Evolutionary conservation across 1,140 invertebrate species (phyloP).

Genomic region (Zaprionus kolodkinae): DNA sequence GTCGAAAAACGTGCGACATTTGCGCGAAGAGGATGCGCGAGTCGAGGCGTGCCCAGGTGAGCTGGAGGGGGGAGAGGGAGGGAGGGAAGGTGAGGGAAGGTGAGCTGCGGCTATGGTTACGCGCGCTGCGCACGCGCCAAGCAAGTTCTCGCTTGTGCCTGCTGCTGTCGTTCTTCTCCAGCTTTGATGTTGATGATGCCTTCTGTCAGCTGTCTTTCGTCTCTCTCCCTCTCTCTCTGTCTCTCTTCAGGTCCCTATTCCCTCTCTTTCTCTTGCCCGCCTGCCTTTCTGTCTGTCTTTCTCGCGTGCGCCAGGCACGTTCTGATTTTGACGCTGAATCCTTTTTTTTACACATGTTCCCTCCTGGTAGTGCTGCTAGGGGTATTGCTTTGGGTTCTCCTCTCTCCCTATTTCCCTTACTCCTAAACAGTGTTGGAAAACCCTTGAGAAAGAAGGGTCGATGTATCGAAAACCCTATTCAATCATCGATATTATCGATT

Average conservation of each 20-base stretch:
- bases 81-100: background rate
- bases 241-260: too few relatives aligned
- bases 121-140: slow-evolving; percentile 49
- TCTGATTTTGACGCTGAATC: slow-evolving; percentile 44
- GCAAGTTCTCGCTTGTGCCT: slow-evolving; percentile 2
- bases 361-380: background rate
- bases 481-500: too few relatives aligned
- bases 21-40: slow-evolving; percentile 23
- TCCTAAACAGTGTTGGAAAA: background rate
- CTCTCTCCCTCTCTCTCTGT: background rate
- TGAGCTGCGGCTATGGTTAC: background rate
- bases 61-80: background rate
- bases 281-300: slow-evolving; percentile 1
- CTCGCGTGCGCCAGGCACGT: slow-evolving; percentile 39
- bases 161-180: too few relatives aligned
- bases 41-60: background rate
- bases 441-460: too few relatives aligned
- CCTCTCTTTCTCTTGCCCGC: background rate
- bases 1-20: slow-evolving; percentile 75
- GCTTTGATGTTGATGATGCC: background rate
- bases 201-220: slow-evolving; percentile 4
- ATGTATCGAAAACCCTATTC: too few relatives aligned
- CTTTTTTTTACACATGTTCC: background rate
- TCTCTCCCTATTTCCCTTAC: background rate
- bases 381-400: background rate